A percentile compares a stretch with the other conserved stretches of the same genome.
These are phyloP conservation scores for Trissolcus japonicus DNA, from an alignment of 2,888 invertebrate species.

Conservation along the genomic window DNA sequence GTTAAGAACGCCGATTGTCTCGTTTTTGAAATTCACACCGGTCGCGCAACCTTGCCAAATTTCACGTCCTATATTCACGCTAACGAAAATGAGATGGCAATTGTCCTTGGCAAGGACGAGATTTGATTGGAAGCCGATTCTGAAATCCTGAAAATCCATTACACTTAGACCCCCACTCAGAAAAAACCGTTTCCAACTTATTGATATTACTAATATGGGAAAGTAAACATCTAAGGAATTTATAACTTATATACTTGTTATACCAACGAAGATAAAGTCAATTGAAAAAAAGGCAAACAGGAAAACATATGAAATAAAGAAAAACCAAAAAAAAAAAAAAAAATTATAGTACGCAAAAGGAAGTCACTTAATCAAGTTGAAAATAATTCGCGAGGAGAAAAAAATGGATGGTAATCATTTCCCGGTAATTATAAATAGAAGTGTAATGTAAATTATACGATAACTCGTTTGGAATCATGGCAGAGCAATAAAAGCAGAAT, in stretches of 20 bases:
- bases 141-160: too few relatives aligned
- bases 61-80: constrained; percentile 15
- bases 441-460: constrained; percentile 1
- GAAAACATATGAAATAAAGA: neutral
- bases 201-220: too few relatives aligned
- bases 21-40: constrained; percentile 49
- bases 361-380: neutral
- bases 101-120: constrained; percentile 42
- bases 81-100: constrained; percentile 31
- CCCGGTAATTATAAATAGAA: constrained; percentile 11
- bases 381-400: neutral
- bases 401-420: neutral
- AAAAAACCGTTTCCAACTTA: too few relatives aligned
- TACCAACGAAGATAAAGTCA: too few relatives aligned
- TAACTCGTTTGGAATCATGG: constrained; percentile 16
- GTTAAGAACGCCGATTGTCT: constrained; percentile 53
- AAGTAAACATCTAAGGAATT: too few relatives aligned
- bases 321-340: neutral
- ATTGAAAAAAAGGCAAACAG: too few relatives aligned
- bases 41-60: constrained; percentile 38
- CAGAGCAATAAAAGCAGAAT: constrained; percentile 10
- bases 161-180: too few relatives aligned
- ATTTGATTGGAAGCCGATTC: constrained; percentile 33
- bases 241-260: too few relatives aligned
- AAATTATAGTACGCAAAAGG: neutral